These are phyloP conservation scores for Babylonia areolata DNA, from an alignment of 1,140 invertebrate species.

Conservation along the genomic window DNA sequence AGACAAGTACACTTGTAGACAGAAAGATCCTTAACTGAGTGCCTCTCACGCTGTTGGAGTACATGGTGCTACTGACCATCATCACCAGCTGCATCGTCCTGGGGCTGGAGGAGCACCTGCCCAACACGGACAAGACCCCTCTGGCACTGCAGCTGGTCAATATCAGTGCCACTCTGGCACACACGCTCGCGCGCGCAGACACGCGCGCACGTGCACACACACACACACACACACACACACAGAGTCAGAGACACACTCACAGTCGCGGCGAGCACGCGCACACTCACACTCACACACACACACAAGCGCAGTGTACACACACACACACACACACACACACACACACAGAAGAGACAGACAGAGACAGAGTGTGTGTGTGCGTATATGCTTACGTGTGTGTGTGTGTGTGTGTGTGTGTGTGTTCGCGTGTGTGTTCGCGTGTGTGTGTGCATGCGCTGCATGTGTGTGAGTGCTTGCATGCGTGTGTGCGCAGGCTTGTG, in stretches of 20 bases:
- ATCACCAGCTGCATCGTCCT: conserved; percentile 99
- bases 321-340: no score
- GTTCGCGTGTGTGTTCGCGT: neutral
- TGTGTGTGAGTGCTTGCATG: conserved; percentile 2
- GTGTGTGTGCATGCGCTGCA: neutral
- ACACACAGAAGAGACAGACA: no score
- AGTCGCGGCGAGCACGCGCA: neutral
- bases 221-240: neutral
- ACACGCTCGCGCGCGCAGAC: no score
- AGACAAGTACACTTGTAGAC: no score
- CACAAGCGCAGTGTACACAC: no score
- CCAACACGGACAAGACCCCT: conserved; percentile 98
- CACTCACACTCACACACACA: no score
- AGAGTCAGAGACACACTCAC: neutral
- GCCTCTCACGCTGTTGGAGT: conserved; percentile 94
- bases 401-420: neutral
- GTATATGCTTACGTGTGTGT: neutral
- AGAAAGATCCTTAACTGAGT: conserved; percentile 34
- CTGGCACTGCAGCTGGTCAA: no score
- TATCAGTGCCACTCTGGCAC: no score
- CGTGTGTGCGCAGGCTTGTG: conserved; percentile 5
- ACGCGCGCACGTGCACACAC: no score
- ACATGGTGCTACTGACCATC: conserved; percentile 99
- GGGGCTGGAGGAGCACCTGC: conserved; percentile 99
- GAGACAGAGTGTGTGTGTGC: neutral